These are phyloP conservation scores for Ariolimax columbianus DNA, from an alignment of 2,888 invertebrate species.

Conservation along the genomic window DNA sequence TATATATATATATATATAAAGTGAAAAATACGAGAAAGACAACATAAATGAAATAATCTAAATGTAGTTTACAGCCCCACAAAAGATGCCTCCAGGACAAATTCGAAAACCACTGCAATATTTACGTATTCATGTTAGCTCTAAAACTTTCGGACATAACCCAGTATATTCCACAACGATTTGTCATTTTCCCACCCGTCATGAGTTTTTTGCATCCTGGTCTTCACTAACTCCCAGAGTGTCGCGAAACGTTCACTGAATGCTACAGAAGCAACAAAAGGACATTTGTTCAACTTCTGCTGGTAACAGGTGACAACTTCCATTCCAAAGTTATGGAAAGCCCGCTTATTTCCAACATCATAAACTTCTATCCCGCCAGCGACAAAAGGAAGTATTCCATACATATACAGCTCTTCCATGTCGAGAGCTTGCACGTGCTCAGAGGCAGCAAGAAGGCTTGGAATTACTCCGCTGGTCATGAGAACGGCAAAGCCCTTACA, in stretches of 20 bases:
- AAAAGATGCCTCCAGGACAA: no score
- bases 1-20: no score
- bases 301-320: slow-evolving; percentile 32
- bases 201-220: neutral
- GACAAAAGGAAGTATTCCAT: slow-evolving; percentile 35
- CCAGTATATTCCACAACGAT: slow-evolving; percentile 39
- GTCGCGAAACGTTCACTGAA: slow-evolving; percentile 39
- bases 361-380: slow-evolving; percentile 32
- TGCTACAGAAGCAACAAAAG: slow-evolving; percentile 35
- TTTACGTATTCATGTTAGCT: no score
- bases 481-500: slow-evolving; percentile 45
- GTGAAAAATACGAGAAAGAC: no score
- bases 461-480: neutral
- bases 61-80: no score
- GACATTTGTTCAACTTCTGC: slow-evolving; percentile 28
- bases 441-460: slow-evolving; percentile 26
- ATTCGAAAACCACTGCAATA: no score
- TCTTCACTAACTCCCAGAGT: slow-evolving; percentile 29
- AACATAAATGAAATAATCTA: no score
- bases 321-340: slow-evolving; percentile 46
- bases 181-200: neutral
- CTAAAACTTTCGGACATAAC: slow-evolving; percentile 25
- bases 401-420: slow-evolving; percentile 38
- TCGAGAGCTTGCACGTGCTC: slow-evolving; percentile 5
- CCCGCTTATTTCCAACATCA: slow-evolving; percentile 46